phyloP scores from a whole-genome alignment of 2,888 invertebrate species.

The Drosophila affinis region DNA sequence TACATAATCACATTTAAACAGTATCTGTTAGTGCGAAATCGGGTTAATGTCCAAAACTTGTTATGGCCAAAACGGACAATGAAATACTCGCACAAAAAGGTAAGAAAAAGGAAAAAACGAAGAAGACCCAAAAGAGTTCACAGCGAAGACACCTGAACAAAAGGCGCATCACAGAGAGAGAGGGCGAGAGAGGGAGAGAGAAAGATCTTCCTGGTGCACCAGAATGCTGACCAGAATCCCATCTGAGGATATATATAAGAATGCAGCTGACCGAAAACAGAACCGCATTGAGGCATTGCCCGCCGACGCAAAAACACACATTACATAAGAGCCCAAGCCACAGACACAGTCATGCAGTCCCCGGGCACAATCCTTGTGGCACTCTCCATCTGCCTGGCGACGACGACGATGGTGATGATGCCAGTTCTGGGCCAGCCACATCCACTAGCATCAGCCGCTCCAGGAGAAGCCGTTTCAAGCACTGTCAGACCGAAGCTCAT shows the following conservation, averaged over 20 bases:
- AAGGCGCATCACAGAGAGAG: conserved; percentile 3
- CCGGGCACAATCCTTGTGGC: conserved; percentile 1
- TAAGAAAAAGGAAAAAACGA: background rate
- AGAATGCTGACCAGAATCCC: conserved; percentile 14
- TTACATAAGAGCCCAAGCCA: background rate
- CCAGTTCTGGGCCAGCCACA: background rate
- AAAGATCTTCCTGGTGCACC: conserved; percentile 26
- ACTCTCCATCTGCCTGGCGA: background rate
- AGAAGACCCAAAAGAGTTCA: conserved; percentile 27
- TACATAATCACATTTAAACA: conserved; percentile 11
- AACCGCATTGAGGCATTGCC: conserved; percentile 30
- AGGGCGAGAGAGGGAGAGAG: conserved; percentile 4
- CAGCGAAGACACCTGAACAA: conserved; percentile 20
- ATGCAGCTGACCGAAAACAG: conserved; percentile 19
- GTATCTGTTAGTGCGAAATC: conserved; percentile 53
- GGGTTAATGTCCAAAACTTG: conserved; percentile 77
- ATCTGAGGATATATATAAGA: conserved; percentile 53
- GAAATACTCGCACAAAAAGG: conserved; percentile 3
- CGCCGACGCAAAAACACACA: conserved; percentile 26
- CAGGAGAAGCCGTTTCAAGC: conserved; percentile 4
- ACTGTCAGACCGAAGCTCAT: conserved; percentile 42
- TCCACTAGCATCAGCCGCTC: background rate
- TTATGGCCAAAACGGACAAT: conserved; percentile 50
- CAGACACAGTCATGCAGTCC: background rate
- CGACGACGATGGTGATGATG: background rate